These are phyloP conservation scores for Aphis craccivora DNA, from an alignment of 1,140 invertebrate species.

Conservation along the genomic window DNA sequence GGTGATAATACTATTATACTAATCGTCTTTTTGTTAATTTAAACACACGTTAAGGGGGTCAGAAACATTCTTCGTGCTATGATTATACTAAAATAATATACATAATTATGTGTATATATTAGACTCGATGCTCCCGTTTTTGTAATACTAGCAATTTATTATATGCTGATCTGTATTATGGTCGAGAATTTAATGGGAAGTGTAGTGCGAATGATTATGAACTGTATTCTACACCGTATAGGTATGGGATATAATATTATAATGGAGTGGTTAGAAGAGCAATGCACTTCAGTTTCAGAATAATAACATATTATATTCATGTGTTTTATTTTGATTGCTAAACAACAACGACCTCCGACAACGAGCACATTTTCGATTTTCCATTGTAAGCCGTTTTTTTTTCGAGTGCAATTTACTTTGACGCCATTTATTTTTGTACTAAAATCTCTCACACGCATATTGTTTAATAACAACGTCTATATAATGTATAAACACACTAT, in stretches of 20 bases:
- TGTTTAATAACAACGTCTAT: neutral
- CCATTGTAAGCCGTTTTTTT: neutral
- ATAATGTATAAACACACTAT: neutral
- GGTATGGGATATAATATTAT: neutral
- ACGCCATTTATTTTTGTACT: neutral
- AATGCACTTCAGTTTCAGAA: neutral
- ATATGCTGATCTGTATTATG: neutral
- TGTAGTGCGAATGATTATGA: neutral
- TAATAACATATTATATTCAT: constrained; percentile 10
- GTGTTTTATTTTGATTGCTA: constrained; percentile 2
- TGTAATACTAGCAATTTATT: neutral
- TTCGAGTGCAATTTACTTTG: constrained; percentile 11
- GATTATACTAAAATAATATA: neutral
- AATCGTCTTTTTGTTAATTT: constrained; percentile 19
- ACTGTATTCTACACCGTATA: neutral
- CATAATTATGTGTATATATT: neutral
- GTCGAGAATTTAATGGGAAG: neutral
- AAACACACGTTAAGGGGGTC: neutral
- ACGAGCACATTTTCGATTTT: neutral
- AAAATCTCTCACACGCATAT: neutral
- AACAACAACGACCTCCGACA: constrained; percentile 32
- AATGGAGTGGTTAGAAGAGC: neutral
- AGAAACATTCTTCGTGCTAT: neutral
- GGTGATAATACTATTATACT: neutral
- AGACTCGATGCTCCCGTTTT: neutral